These are phyloP conservation scores for Bubalus kerabau DNA, from an alignment of 2,113 vertebrate genomes.

Conservation along the genomic window DNA sequence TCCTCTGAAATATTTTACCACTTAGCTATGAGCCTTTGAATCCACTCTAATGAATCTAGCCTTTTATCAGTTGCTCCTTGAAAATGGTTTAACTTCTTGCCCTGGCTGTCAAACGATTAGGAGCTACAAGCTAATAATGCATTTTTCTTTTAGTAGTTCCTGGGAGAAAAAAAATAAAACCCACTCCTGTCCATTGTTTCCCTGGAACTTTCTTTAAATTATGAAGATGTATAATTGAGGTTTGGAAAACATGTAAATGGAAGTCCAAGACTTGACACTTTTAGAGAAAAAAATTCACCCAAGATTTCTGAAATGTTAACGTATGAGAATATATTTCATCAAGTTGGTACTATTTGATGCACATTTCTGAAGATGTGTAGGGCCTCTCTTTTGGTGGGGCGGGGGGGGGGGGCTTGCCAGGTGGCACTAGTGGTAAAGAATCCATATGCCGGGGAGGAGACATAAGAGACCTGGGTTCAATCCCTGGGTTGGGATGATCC, in stretches of 20 bases:
- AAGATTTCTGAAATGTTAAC: neutral
- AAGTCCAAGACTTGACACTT: neutral
- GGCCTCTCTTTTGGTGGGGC: neutral
- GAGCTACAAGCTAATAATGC: neutral
- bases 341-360: neutral
- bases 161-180: slow-evolving; percentile 1
- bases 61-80: slow-evolving; percentile 23
- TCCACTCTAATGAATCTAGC: slow-evolving; percentile 48
- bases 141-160: slow-evolving; percentile 16
- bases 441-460: neutral
- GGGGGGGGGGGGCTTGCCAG: neutral
- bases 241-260: neutral
- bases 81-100: neutral
- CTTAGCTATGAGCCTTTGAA: slow-evolving; percentile 1
- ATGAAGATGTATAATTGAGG: neutral
- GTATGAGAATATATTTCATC: neutral
- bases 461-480: neutral
- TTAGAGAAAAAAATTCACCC: neutral
- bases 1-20: slow-evolving; percentile 57
- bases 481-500: neutral
- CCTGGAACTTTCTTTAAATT: neutral
- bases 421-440: neutral
- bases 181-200: neutral
- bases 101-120: neutral
- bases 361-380: neutral